phyloP scores from a whole-genome alignment of 2,113 vertebrate genomes.

The Thamnaconus septentrionalis region DNA sequence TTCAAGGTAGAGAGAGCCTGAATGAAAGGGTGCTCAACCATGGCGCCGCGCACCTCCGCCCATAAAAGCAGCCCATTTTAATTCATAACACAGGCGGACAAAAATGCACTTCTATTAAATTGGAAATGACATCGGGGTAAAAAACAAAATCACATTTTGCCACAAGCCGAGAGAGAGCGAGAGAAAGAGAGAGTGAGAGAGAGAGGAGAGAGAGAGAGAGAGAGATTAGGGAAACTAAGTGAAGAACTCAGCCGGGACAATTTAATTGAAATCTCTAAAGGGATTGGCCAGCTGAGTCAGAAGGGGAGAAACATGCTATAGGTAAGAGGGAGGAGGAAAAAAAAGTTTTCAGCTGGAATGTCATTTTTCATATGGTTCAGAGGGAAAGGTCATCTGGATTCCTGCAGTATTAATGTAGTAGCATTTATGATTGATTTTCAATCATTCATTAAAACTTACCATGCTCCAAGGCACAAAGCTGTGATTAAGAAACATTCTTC shows the following conservation, averaged over 20 bases:
- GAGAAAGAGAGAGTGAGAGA: too few relatives aligned
- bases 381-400: slow-evolving; percentile 70
- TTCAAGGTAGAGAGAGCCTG: slow-evolving; percentile 66
- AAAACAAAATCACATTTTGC: slow-evolving; percentile 61
- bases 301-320: slow-evolving; percentile 9
- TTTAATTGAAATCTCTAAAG: slow-evolving; percentile 63
- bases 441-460: slow-evolving; percentile 77
- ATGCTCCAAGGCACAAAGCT: slow-evolving; percentile 75
- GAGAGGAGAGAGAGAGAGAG: too few relatives aligned
- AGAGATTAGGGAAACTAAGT: slow-evolving; percentile 57
- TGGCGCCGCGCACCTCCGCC: slow-evolving; percentile 50
- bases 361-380: slow-evolving; percentile 63
- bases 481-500: slow-evolving; percentile 72
- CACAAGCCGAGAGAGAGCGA: slow-evolving; percentile 44
- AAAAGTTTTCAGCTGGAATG: slow-evolving; percentile 53
- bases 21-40: slow-evolving; percentile 66
- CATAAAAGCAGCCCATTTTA: slow-evolving; percentile 65
- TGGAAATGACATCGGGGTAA: slow-evolving; percentile 57
- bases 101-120: slow-evolving; percentile 68
- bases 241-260: slow-evolving; percentile 56
- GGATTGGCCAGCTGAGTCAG: slow-evolving; percentile 16
- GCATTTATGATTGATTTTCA: slow-evolving; percentile 79
- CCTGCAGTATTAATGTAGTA: slow-evolving; percentile 68
- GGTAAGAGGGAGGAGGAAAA: slow-evolving; percentile 4
- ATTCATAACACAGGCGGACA: slow-evolving; percentile 65